Evolutionary conservation across 2,113 vertebrate genomes (phyloP).

Genomic region (Ctenomys sociabilis): DNA sequence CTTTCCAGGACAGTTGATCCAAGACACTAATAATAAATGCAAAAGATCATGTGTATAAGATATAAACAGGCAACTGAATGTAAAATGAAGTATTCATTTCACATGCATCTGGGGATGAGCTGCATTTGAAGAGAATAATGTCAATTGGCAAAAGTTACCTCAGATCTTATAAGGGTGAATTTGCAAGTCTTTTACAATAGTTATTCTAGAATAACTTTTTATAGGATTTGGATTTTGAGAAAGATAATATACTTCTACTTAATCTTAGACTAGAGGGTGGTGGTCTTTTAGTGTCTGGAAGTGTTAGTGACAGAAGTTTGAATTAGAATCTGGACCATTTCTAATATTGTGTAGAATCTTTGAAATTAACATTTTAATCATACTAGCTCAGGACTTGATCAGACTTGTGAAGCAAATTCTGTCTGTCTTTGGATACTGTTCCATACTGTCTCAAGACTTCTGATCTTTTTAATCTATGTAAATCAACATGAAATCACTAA

Average conservation of each 20-base stretch:
- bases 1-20: constrained; percentile 43
- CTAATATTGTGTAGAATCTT: background rate
- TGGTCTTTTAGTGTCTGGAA: background rate
- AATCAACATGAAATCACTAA: background rate
- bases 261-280: background rate
- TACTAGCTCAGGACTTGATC: background rate
- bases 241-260: constrained; percentile 17
- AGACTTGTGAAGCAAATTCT: background rate
- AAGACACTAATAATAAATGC: constrained; percentile 1
- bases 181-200: constrained; percentile 35
- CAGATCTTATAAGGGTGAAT: constrained; percentile 5
- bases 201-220: constrained; percentile 11
- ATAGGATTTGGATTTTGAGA: constrained; percentile 44
- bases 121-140: constrained; percentile 47
- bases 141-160: background rate
- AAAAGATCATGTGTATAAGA: constrained; percentile 25
- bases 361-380: background rate
- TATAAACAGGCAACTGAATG: constrained; percentile 35
- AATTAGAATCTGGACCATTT: constrained; percentile 40
- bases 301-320: background rate
- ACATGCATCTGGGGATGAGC: background rate
- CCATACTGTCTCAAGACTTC: background rate
- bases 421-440: background rate
- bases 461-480: background rate
- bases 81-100: constrained; percentile 39